A percentile compares a stretch with the other conserved stretches of the same genome.
phyloP scores from a whole-genome alignment of 92 coral and sea anemone genomes.

The Epizoanthus fatuus region DNA sequence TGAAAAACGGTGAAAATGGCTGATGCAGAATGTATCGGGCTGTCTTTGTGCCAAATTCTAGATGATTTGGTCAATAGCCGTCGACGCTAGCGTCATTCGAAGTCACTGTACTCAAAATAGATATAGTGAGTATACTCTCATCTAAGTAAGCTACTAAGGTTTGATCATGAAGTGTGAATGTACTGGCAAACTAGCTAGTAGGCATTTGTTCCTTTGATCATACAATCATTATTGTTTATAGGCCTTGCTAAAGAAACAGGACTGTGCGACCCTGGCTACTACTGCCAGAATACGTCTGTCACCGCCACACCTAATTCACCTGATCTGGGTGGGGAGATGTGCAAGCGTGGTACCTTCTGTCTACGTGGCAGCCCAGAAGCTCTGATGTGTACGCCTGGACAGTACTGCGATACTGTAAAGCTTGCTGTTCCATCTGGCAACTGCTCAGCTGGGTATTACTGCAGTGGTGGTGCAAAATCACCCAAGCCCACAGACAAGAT shows the following conservation, averaged over 20 bases:
- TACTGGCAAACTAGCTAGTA: too few species aligned
- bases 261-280: slow-evolving; percentile 88
- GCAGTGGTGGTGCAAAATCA: slow-evolving; percentile 77
- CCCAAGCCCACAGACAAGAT: slow-evolving; percentile 79
- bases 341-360: slow-evolving; percentile 89
- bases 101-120: too few species aligned
- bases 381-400: slow-evolving; percentile 78
- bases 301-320: slow-evolving; percentile 74
- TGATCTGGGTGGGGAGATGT: slow-evolving; percentile 88
- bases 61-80: too few species aligned
- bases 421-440: slow-evolving; percentile 81
- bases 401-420: slow-evolving; percentile 75
- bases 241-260: slow-evolving; percentile 89
- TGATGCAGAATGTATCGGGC: too few species aligned
- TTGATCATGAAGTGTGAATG: too few species aligned
- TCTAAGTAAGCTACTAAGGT: too few species aligned
- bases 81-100: too few species aligned
- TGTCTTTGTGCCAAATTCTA: too few species aligned
- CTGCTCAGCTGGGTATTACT: slow-evolving; percentile 93
- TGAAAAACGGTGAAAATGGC: too few species aligned
- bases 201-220: not conserved
- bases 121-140: too few species aligned
- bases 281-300: slow-evolving; percentile 86
- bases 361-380: slow-evolving; percentile 89
- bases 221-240: not conserved